Base-by-base conservation (phyloP, 2,888 invertebrate genomes). In the Oligia fasciuncula region DNA sequence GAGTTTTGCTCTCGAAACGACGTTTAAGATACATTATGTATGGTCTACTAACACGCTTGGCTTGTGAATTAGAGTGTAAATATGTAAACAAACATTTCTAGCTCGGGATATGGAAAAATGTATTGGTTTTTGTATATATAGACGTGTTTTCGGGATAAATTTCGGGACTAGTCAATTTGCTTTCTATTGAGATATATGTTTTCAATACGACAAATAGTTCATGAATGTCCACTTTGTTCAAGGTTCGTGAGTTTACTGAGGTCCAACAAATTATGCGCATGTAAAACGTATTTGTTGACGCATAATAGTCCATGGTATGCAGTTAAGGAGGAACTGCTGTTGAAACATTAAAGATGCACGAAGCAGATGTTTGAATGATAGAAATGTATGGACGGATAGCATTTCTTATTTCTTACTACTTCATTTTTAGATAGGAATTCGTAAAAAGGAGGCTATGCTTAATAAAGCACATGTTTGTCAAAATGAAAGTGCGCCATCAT, bases 1-100 rank as follows among this genome's bases (percentile, higher is more conserved):
- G 93, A 93, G 93, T 94, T 94, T 95, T 95, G 92, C 95, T 96
- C 94, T 96, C 95, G 90, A 93, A 93, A 93, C 93, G 90, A 90
- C 89, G 89, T 82, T 91, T 87, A 90, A 91, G 88, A 79, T 79
- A 77, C 81, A 81, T 89, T 82, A 87, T 82, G 83, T 85, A 83
- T 88, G 81, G 76, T 84, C 85, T 79, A 85, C 76, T 87, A 75
- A 87, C 85, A 86, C 85, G 87, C 84, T 88, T 87, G 70, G 76
- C 57, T 78, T 84, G 87, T 85, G 85, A 90, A 90, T 85, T 88
- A 85, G 89, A 88, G 75, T 88, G 88, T 80, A 87, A 88, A 86
- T 85, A 83, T 87, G 89, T 89, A 89, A 89, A 89, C 88, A 88
- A 88, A 88, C 76, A 72, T 49, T 68, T 69, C 60, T 72, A 66